Base-by-base conservation (phyloP, 2,797 vertebrate species). In the Limnodromus scolopaceus region DNA sequence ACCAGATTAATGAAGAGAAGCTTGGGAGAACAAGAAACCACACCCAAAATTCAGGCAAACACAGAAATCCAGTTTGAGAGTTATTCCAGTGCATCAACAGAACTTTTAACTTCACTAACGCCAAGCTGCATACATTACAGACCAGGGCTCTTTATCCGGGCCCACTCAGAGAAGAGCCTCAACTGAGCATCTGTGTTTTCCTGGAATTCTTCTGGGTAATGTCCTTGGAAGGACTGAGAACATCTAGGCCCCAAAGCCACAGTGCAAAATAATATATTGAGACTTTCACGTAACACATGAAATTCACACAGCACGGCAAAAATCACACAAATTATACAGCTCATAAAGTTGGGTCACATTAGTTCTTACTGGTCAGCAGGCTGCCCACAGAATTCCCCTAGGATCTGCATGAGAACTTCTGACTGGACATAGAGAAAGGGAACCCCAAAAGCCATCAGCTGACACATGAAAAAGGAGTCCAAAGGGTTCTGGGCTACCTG, bases 401-500 rank as follows among this genome's bases (percentile, higher is more conserved):
- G 53, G 45, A 98, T 98, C 84, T 98, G 98, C 80, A 98, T 77
- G 11, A 98, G 97, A 77, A 98, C 97, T 97, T 98, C 98, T 2
- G 98, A 98, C 96, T 98, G 98, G 32, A 98, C 98, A 97, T 98
- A 98, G 71, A 98, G 98, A 97, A 98, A 98, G 70, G 98, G 98
- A 84, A 98, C 97, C 60, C 98, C 98, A 39, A 98, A 98, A 7
- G 97, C 98, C 84, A 98, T 95, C 95, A 98, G 97, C 94, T 98
- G 98, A 94, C 98, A 99, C 98, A 99, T 98, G 98, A 99, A 99
- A 98, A 99, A 99, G 96, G 98, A 99, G 98, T 99, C 98, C 98
- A 99, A 95, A 96, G 99, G 99, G 93, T 99, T 98, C 96, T 98
- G 99, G 87, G 98, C 98, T 98, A 99, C 97, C 94, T 99, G 99